Percentiles rank a stretch among this genome's conserved stretches.
phyloP scores from a whole-genome alignment of 2,113 vertebrate genomes.

The Calidris pugnax region DNA sequence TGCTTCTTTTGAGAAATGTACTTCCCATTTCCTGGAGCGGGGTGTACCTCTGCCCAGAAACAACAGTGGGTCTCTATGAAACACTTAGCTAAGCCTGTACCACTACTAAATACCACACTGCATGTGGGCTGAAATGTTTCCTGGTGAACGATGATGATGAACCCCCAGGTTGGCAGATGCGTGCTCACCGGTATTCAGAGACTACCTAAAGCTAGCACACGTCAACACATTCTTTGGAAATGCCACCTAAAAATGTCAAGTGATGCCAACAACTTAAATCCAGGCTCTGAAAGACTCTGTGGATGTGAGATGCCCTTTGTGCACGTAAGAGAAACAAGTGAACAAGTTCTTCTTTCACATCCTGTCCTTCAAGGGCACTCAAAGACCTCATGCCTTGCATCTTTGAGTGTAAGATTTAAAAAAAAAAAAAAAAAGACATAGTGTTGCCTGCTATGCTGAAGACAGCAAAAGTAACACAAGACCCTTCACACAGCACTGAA shows the following conservation, averaged over 20 bases:
- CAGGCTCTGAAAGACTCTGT: neutral
- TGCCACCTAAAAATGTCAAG: neutral
- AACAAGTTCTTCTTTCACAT: neutral
- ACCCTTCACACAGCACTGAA: neutral
- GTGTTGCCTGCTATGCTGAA: neutral
- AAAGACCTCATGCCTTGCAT: neutral
- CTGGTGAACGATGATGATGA: neutral
- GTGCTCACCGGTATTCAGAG: neutral
- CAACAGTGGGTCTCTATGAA: neutral
- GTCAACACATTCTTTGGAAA: neutral
- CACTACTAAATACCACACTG: neutral
- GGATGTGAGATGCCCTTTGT: neutral
- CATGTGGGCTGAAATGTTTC: neutral
- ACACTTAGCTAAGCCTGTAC: neutral
- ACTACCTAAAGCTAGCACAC: neutral
- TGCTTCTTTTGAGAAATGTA: neutral
- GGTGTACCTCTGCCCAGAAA: neutral
- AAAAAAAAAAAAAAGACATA: accelerated
- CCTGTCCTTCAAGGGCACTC: neutral
- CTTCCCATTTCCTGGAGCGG: neutral
- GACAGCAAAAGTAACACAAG: neutral
- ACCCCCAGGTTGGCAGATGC: neutral
- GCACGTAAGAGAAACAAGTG: neutral
- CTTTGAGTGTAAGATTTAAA: neutral
- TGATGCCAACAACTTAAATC: neutral